Conservation (phyloP, 1,140 invertebrate species). For the Teleogryllus occipitalis region DNA sequence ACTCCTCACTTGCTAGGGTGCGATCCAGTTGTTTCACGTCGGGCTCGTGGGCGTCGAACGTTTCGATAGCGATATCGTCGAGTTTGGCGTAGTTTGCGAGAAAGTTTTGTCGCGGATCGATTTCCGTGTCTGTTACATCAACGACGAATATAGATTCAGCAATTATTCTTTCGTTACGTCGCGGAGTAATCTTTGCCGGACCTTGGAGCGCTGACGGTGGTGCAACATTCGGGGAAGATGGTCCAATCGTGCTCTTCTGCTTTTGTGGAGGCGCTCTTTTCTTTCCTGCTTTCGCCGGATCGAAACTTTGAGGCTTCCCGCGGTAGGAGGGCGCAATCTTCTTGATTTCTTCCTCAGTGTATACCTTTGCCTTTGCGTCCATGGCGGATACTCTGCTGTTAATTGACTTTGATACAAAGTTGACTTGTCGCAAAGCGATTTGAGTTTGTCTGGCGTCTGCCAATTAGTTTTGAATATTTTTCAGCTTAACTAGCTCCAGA, state of each 20-base stretch:
- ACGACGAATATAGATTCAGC: slow-evolving; percentile 11
- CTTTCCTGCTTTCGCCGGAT: background rate
- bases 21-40: slow-evolving; percentile 7
- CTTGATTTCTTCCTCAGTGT: background rate
- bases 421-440: too few species aligned
- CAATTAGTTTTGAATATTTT: too few species aligned
- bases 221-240: too few species aligned
- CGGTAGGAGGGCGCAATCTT: background rate
- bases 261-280: background rate
- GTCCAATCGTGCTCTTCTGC: too few species aligned
- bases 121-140: background rate
- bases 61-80: background rate
- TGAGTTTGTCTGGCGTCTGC: too few species aligned
- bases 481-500: too few species aligned
- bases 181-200: background rate
- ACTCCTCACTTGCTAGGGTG: background rate
- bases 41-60: background rate
- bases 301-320: background rate
- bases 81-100: background rate
- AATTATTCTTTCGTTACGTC: background rate
- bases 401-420: too few species aligned
- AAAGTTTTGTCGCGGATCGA: slow-evolving; percentile 13
- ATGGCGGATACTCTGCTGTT: too few species aligned
- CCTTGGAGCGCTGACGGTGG: background rate
- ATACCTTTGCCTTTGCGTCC: background rate